Evolutionary conservation across 2,113 vertebrate species (phyloP).

Genomic region (Ifrita kowaldi): DNA sequence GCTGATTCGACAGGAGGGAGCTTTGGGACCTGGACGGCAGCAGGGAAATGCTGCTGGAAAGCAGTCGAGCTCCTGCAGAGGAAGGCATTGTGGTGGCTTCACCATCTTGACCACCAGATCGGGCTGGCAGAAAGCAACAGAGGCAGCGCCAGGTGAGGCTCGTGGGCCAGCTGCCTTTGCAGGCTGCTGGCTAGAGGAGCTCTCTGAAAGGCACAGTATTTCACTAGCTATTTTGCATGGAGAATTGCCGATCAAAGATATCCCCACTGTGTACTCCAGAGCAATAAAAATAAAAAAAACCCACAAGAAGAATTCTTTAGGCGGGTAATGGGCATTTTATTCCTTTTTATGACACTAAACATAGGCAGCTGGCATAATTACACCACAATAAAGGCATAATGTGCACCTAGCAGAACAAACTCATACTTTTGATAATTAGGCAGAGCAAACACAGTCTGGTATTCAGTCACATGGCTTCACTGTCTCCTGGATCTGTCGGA

Average conservation of each 20-base stretch:
- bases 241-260: conserved; percentile 65
- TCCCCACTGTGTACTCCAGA: conserved; percentile 72
- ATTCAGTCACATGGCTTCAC: conserved; percentile 47
- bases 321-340: conserved; percentile 86
- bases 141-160: conserved; percentile 16
- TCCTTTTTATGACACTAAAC: conserved; percentile 86
- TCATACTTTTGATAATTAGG: conserved; percentile 84
- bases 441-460: conserved; percentile 81
- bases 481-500: conserved; percentile 28
- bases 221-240: conserved; percentile 64
- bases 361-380: conserved; percentile 85
- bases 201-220: conserved; percentile 38
- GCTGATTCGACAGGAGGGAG: background rate
- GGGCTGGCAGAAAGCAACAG: background rate
- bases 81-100: background rate
- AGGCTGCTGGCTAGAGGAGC: conserved; percentile 53
- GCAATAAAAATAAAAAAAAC: conserved; percentile 82
- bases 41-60: background rate
- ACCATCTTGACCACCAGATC: background rate
- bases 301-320: conserved; percentile 78
- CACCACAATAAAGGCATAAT: conserved; percentile 84
- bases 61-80: accelerated
- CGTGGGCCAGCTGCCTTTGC: background rate
- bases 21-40: background rate
- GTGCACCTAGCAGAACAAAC: conserved; percentile 85